Conservation (phyloP, 2,113 vertebrate genomes). For the Polypterus bichir region DNA sequence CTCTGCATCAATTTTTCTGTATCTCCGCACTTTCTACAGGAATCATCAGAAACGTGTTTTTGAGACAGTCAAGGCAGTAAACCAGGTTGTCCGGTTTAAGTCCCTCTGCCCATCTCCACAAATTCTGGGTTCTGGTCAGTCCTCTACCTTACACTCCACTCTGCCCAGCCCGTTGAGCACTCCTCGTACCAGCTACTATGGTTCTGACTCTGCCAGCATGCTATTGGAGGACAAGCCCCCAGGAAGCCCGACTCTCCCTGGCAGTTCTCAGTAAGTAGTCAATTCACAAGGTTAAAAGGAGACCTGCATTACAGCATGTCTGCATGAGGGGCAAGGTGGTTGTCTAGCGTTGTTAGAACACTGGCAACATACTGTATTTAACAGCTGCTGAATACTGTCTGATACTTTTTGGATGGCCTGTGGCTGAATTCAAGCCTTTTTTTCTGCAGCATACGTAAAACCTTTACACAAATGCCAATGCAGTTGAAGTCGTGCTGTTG, state of each 20-base stretch:
- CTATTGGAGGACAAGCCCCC: conserved; percentile 38
- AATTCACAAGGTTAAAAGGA: background rate
- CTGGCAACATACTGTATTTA: too few relatives aligned
- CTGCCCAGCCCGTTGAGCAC: conserved; percentile 51
- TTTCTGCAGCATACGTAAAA: too few relatives aligned
- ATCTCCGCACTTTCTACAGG: conserved; percentile 6
- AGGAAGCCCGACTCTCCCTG: conserved; percentile 19
- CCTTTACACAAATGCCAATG: too few relatives aligned
- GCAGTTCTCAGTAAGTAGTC: conserved; percentile 37
- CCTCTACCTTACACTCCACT: conserved; percentile 22
- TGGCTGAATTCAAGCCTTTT: too few relatives aligned
- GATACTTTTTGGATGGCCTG: too few relatives aligned
- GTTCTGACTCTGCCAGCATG: conserved; percentile 39
- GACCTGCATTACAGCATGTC: background rate
- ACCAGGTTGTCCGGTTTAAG: conserved; percentile 44
- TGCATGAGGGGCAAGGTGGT: background rate
- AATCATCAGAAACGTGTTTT: conserved; percentile 60
- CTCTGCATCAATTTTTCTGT: background rate
- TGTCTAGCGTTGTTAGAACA: background rate
- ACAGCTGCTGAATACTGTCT: too few relatives aligned
- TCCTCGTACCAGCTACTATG: conserved; percentile 43
- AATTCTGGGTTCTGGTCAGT: conserved; percentile 38
- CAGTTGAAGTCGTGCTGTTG: too few relatives aligned
- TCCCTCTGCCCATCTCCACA: conserved; percentile 48
- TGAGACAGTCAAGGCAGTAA: conserved; percentile 59